Evolutionary conservation across 2,797 vertebrate species (phyloP).

Genomic region (Aulostomus chinensis): DNA sequence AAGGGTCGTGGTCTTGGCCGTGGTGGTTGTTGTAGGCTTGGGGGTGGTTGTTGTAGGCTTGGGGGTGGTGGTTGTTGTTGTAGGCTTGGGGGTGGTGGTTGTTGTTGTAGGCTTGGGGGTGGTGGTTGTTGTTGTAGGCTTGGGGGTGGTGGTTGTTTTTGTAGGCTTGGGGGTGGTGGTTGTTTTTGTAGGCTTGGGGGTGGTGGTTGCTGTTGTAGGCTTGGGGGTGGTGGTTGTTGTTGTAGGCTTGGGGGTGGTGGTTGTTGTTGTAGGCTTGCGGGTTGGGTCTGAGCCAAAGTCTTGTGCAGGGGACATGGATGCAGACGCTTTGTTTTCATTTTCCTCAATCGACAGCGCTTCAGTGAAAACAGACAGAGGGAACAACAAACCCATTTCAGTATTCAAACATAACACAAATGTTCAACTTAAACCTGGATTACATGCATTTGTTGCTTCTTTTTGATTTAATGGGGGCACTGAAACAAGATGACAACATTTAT

Average conservation of each 20-base stretch:
- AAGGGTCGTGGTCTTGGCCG: background rate
- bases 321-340: background rate
- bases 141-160: background rate
- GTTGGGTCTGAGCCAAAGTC: background rate
- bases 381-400: background rate
- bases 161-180: background rate
- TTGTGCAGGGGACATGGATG: background rate
- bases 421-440: too few species aligned
- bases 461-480: too few species aligned
- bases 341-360: background rate
- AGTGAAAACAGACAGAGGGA: background rate
- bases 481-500: too few species aligned
- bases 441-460: too few species aligned
- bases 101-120: background rate
- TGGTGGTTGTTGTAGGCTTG: rapidly evolving
- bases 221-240: background rate
- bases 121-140: background rate
- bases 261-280: background rate
- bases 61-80: background rate
- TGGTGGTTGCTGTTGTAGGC: background rate
- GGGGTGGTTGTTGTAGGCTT: background rate
- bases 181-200: background rate
- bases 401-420: too few species aligned
- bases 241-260: too few species aligned
- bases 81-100: background rate